Evolutionary conservation across 2,888 invertebrate genomes (phyloP), one percentile per base, ranked within the genome.

Genomic region (Lutraria lutraria): DNA sequence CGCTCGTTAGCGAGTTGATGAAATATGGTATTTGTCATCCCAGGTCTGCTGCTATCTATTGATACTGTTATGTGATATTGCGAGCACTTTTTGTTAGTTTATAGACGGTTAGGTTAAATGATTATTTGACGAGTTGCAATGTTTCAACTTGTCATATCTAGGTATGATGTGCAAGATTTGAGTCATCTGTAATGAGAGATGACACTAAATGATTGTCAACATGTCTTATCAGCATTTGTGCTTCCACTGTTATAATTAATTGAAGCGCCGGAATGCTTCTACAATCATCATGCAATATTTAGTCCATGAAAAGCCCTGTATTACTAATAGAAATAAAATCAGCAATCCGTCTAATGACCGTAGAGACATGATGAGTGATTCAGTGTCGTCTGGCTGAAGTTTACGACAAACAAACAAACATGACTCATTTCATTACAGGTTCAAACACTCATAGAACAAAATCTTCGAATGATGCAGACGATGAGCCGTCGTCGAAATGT

Each of bases 91-190:
- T 2, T 43, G 43, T 43, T 43, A 43, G 43, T 43, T 25, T 68
- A 68, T 25, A 68, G 63, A 68, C 63, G 25, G 8, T 13, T 12
- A 6, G 6, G 13, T 68, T 68, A 12, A 13, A 68, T 25, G 25
- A 10, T 68, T 21, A 25, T 68, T 68, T 68, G n/a, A 68, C 25
- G 63, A 13, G 12, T 68, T 25, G n/a, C 3, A 25, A 68, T 68
- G 25, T 25, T 68, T 68, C 63, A n/a, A 68, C 63, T 25, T 68
- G 63, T 25, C 63, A n/a, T 68, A 68, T 68, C 63, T 68, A 68
- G n/a, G 63, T 68, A 68, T n/a, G 63, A 68, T 25, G 63, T 25
- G 12, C 63, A 68, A 25, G 63, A 68, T 68, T 68, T 68, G 63
- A 68, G 63, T 68, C 63, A 68, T 68, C 63, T 4, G 63, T 25